Percentiles rank a stretch among this genome's conserved stretches.
These are phyloP conservation scores for Indri indri DNA, from an alignment of 2,113 vertebrate species.

Conservation along the genomic window DNA sequence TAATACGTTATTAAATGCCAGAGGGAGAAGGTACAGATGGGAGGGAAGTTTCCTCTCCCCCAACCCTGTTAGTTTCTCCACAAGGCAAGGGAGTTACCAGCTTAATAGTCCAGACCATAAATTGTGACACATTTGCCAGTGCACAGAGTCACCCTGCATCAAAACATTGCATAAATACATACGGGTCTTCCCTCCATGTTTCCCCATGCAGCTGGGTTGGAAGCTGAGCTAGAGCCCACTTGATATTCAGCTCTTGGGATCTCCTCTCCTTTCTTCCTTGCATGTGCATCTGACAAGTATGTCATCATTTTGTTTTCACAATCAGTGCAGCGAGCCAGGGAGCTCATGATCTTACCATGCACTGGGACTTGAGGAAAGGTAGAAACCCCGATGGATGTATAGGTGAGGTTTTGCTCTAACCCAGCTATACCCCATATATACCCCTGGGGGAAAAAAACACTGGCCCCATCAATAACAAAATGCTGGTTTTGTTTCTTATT, in stretches of 20 bases:
- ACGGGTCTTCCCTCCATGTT: fast-evolving
- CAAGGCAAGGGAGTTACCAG: neutral
- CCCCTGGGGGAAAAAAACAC: neutral
- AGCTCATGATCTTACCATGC: neutral
- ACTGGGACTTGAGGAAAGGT: neutral
- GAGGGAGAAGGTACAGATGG: neutral
- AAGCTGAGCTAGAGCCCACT: neutral
- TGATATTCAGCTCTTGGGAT: neutral
- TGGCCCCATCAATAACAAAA: neutral
- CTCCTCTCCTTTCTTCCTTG: neutral
- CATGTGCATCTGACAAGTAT: neutral
- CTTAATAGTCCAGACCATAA: neutral
- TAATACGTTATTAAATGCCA: neutral
- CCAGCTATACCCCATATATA: neutral
- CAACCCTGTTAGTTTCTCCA: neutral
- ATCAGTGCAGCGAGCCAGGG: neutral
- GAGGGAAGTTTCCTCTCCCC: neutral
- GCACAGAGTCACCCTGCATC: neutral
- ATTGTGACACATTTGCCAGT: neutral
- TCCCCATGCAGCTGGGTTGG: too few relatives aligned
- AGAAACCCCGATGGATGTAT: neutral
- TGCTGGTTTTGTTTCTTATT: neutral
- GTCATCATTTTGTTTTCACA: neutral
- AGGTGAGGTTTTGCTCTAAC: neutral
- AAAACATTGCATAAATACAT: neutral